These are phyloP conservation scores for Xiphydria camelus DNA, from an alignment of 2,888 invertebrate species.

Conservation along the genomic window DNA sequence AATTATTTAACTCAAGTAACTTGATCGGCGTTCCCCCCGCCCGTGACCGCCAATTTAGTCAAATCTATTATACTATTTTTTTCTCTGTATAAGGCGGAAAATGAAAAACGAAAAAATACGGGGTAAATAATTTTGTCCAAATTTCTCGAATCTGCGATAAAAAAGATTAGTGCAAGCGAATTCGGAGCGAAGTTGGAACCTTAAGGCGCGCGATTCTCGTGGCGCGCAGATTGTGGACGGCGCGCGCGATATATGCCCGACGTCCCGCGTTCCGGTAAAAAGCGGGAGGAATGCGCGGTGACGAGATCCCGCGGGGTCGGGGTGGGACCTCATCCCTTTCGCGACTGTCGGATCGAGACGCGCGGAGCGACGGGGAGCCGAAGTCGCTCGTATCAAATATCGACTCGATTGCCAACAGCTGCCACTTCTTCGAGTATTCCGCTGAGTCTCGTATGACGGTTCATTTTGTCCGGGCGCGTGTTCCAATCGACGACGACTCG, in stretches of 20 bases:
- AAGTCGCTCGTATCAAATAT: slow-evolving; percentile 46
- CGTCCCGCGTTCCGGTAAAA: slow-evolving; percentile 33
- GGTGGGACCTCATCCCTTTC: slow-evolving; percentile 34
- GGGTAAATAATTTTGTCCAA: too few relatives aligned
- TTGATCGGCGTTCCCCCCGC: too few relatives aligned
- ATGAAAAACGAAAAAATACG: too few relatives aligned
- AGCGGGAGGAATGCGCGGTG: slow-evolving; percentile 41
- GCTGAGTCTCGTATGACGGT: slow-evolving; percentile 22
- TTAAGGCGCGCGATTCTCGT: slow-evolving; percentile 2
- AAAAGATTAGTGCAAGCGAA: background rate
- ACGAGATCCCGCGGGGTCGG: slow-evolving; percentile 25
- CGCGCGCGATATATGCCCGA: slow-evolving; percentile 17
- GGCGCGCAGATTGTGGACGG: slow-evolving; percentile 8
- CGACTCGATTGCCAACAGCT: slow-evolving; percentile 44
- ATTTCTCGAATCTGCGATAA: too few relatives aligned
- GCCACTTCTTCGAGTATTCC: slow-evolving; percentile 41
- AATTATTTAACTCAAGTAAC: too few relatives aligned
- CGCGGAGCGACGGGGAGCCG: slow-evolving; percentile 12
- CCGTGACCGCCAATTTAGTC: too few relatives aligned
- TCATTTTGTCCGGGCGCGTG: too few relatives aligned
- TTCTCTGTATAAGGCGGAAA: too few relatives aligned
- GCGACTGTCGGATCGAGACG: slow-evolving; percentile 16
- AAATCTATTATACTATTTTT: too few relatives aligned
- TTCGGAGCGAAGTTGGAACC: background rate
- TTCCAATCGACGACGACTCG: too few relatives aligned